phyloP scores from a whole-genome alignment of 1,140 invertebrate species.

The Bombus picipes region DNA sequence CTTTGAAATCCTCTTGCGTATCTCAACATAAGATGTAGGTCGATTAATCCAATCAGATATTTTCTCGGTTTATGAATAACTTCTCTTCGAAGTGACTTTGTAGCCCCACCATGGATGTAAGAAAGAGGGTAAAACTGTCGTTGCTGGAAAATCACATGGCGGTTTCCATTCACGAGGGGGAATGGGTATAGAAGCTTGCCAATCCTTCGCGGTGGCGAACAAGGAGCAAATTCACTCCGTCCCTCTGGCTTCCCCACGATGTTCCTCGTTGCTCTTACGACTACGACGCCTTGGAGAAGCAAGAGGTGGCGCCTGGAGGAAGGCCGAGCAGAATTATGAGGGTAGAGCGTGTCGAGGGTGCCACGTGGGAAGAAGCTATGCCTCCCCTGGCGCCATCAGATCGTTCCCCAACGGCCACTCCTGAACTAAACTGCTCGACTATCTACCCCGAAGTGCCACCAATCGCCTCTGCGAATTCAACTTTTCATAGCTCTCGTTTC shows the following conservation, averaged over 20 bases:
- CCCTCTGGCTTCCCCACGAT: not conserved
- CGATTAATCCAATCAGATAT: not conserved
- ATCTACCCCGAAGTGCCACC: constrained; percentile 66
- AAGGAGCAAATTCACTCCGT: constrained; percentile 18
- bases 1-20: too few species aligned
- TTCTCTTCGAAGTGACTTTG: not conserved
- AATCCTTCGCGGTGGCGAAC: constrained; percentile 38
- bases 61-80: not conserved
- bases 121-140: constrained; percentile 40
- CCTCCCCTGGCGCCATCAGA: constrained; percentile 79
- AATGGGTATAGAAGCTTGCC: constrained; percentile 33
- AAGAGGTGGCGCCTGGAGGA: constrained; percentile 59
- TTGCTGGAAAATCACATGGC: constrained; percentile 60
- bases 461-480: constrained; percentile 32
- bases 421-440: constrained; percentile 78
- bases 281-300: constrained; percentile 50
- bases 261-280: constrained; percentile 46
- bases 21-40: not conserved
- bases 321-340: constrained; percentile 76
- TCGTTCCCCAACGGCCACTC: constrained; percentile 81
- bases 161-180: constrained; percentile 46
- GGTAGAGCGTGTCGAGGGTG: constrained; percentile 75
- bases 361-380: constrained; percentile 81
- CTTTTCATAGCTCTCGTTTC: constrained; percentile 45
- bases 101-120: not conserved